Percentiles rank a stretch among this genome's conserved stretches.
Conservation (phyloP, 2,113 vertebrate genomes). For the pig (Sus scrofa) region DNA sequence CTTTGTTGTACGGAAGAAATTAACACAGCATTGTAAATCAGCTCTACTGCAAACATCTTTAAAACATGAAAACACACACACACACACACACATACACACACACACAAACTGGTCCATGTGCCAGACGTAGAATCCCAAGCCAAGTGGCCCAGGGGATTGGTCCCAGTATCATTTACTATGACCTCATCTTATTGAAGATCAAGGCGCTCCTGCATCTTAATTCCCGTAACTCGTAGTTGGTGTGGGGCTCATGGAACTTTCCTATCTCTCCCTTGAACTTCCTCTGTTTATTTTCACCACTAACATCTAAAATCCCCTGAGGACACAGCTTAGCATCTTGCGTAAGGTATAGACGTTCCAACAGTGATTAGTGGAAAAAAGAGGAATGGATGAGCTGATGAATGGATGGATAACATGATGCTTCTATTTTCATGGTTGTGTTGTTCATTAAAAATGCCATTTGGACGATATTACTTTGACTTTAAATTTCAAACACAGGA, state of each 20-base stretch:
- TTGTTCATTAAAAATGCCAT: background rate
- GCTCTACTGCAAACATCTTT: no score
- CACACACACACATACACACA: no score
- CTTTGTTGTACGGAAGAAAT: no score
- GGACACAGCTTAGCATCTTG: background rate
- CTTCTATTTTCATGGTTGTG: background rate
- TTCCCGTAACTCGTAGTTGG: background rate
- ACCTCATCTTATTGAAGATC: background rate
- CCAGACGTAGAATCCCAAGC: background rate
- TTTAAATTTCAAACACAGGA: constrained; percentile 40
- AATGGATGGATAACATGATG: background rate
- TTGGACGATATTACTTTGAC: background rate
- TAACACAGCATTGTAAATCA: no score
- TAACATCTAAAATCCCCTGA: background rate
- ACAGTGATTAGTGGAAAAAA: background rate
- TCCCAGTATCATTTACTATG: background rate
- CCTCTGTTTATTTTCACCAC: background rate
- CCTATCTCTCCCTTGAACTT: background rate
- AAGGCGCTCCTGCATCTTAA: background rate
- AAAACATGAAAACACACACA: no score
- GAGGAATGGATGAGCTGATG: no score
- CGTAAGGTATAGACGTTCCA: background rate
- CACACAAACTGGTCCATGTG: background rate
- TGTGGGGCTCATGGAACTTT: background rate
- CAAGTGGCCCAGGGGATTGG: rapidly evolving